Conservation (phyloP, 2,888 invertebrate genomes). For the Noctuana brunneofusca region DNA sequence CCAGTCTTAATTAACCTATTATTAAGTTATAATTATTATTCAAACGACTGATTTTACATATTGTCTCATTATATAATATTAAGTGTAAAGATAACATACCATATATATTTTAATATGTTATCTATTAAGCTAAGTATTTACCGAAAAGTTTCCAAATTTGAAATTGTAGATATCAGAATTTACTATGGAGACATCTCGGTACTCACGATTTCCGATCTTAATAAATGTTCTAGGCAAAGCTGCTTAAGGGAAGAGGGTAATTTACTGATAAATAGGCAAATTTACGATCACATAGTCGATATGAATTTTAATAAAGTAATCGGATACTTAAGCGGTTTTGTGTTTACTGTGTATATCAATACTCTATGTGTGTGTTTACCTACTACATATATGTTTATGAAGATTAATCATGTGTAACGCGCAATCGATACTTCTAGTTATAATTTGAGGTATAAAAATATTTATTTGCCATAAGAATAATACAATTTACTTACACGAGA, state of each 20-base stretch:
- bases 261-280: conserved; percentile 12
- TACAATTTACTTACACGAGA: no score
- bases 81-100: conserved; percentile 30
- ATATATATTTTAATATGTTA: conserved; percentile 34
- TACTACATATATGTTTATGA: conserved; percentile 19
- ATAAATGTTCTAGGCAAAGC: conserved; percentile 20
- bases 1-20: conserved; percentile 38
- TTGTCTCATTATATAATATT: conserved; percentile 33
- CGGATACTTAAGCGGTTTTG: conserved; percentile 25
- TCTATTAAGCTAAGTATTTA: conserved; percentile 27
- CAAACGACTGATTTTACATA: conserved; percentile 44
- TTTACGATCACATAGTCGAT: conserved; percentile 2
- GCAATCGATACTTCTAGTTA: conserved; percentile 16
- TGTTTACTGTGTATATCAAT: conserved; percentile 17
- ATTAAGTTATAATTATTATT: conserved; percentile 60
- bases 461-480: no score
- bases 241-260: conserved; percentile 26
- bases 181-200: conserved; percentile 9
- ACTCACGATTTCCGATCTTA: background rate
- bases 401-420: conserved; percentile 17
- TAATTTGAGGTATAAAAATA: no score
- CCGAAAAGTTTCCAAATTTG: conserved; percentile 14
- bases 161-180: conserved; percentile 27
- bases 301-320: conserved; percentile 13
- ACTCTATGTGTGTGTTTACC: conserved; percentile 20